These are phyloP conservation scores for Tupiocoris notatus DNA, from an alignment of 2,888 invertebrate species.

Conservation along the genomic window DNA sequence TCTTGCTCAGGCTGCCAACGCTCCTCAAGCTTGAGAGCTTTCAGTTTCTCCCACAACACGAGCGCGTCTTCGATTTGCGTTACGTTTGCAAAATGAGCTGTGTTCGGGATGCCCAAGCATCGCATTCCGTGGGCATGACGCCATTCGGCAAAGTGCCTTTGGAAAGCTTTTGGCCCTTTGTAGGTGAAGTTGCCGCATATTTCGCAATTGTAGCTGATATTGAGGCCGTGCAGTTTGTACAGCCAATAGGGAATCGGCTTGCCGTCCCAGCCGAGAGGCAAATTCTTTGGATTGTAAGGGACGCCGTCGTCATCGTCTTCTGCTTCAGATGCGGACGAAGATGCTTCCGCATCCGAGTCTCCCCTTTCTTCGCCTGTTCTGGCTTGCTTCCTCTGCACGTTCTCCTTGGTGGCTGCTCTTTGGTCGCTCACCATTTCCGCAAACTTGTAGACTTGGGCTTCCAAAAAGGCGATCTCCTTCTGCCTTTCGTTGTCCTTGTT, in stretches of 20 bases:
- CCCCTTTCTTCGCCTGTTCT: slow-evolving; percentile 90
- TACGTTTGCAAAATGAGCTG: slow-evolving; percentile 99
- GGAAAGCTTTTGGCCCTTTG: slow-evolving; percentile 98
- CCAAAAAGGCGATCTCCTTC: slow-evolving; percentile 82
- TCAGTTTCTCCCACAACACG: slow-evolving; percentile 96
- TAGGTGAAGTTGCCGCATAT: slow-evolving; percentile 99
- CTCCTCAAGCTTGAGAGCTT: slow-evolving; percentile 90
- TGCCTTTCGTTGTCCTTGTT: slow-evolving; percentile 68
- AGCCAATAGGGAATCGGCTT: slow-evolving; percentile 96
- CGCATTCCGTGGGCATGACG: slow-evolving; percentile 59
- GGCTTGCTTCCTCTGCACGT: slow-evolving; percentile 97
- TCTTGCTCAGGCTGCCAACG: slow-evolving; percentile 95
- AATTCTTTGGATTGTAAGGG: slow-evolving; percentile 98
- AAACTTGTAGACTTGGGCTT: slow-evolving; percentile 69
- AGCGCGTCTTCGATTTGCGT: slow-evolving; percentile 98
- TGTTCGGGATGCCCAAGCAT: slow-evolving; percentile 98
- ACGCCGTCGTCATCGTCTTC: slow-evolving; percentile 86
- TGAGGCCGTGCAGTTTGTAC: slow-evolving; percentile 97
- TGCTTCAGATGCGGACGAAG: slow-evolving; percentile 71
- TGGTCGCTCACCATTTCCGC: slow-evolving; percentile 82
- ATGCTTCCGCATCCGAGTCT: slow-evolving; percentile 87
- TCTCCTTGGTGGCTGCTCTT: slow-evolving; percentile 89
- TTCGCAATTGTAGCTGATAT: slow-evolving; percentile 98
- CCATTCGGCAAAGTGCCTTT: slow-evolving; percentile 94
- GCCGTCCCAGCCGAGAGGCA: slow-evolving; percentile 98